Evolutionary conservation across 2,113 vertebrate genomes (phyloP), one percentile per base, ranked within the genome.

Genomic region (Nothobranchius kuhntae): DNA sequence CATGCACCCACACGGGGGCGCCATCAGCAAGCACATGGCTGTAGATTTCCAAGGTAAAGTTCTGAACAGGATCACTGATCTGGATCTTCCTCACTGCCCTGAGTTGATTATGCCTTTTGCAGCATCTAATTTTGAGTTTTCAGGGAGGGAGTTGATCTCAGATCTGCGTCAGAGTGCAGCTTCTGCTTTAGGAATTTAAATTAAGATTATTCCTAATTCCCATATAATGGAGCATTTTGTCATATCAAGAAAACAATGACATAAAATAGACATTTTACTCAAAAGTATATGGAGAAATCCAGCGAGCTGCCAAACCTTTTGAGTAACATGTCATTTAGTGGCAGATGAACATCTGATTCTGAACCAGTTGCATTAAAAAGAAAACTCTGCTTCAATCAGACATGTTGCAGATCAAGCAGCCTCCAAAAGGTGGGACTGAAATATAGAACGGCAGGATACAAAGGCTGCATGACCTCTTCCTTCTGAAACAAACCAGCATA

Each of bases 1-100:
- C 86, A 91, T 85, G 87, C 81, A 82, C 86, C 89, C 89, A 87
- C 85, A 74, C 7, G 68, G 78, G 89, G 87, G 86, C 81, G 77
- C 85, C 86, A 86, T 78, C 15, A 47, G 65, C 75, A 81, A 87
- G 75, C 75, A 76, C 78, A 82, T 71, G 79, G 84, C 81, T 77
- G 73, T 80, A 68, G 73, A 74, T 73, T 26, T 48, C 53, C 64
- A 61, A 71, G 77, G 78, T 80, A 84, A 83, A 80, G 84, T 62
- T 63, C 70, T 56, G 46, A 42, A 45, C 46, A 13, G 42, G 80
- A 75, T 61, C 5, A 65, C 82, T 63, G 73, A 89, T 86, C 71
- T 70, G 75, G 51, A 79, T 69, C 77, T 67, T 46, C 63, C 51
- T 51, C 0, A 12, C 50, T 66, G 53, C 48, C 46, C 70, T 71